A percentile compares a stretch with the other conserved stretches of the same genome.
Evolutionary conservation across 2,797 vertebrate genomes (phyloP).

Genomic region (Phalloptychus januarius): DNA sequence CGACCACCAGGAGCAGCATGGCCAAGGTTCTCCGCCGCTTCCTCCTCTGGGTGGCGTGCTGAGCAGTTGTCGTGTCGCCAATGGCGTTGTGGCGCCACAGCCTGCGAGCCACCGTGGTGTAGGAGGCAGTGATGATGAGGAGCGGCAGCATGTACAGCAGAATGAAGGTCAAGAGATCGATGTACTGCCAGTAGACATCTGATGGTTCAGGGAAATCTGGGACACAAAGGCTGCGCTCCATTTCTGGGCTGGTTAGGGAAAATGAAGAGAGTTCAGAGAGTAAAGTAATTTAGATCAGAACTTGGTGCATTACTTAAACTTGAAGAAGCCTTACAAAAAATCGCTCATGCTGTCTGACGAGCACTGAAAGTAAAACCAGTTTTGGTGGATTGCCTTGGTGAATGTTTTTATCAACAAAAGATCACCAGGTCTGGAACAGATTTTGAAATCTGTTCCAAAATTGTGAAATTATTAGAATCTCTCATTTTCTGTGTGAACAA

Average conservation of each 20-base stretch:
- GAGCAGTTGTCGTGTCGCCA: slow-evolving; percentile 88
- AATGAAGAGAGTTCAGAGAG: not conserved
- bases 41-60: slow-evolving; percentile 83
- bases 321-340: not conserved
- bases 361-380: no score
- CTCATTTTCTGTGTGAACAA: not conserved
- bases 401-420: not conserved
- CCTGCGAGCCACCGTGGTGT: slow-evolving; percentile 87
- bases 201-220: slow-evolving; percentile 93
- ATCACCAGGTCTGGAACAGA: no score
- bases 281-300: not conserved
- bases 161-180: slow-evolving; percentile 90
- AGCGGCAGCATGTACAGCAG: slow-evolving; percentile 92
- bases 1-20: slow-evolving; percentile 90
- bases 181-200: slow-evolving; percentile 92
- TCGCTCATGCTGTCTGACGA: no score
- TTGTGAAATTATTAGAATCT: not conserved
- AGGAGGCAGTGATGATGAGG: slow-evolving; percentile 88
- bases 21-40: slow-evolving; percentile 89
- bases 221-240: slow-evolving; percentile 87
- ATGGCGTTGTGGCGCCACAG: slow-evolving; percentile 90
- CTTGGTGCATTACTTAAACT: not conserved
- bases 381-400: no score
- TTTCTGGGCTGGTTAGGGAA: slow-evolving; percentile 79
- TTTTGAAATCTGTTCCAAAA: not conserved